Percentiles rank a stretch among this genome's conserved stretches.
phyloP scores from a whole-genome alignment of 2,113 vertebrate species.

The Leptosomus discolor region DNA sequence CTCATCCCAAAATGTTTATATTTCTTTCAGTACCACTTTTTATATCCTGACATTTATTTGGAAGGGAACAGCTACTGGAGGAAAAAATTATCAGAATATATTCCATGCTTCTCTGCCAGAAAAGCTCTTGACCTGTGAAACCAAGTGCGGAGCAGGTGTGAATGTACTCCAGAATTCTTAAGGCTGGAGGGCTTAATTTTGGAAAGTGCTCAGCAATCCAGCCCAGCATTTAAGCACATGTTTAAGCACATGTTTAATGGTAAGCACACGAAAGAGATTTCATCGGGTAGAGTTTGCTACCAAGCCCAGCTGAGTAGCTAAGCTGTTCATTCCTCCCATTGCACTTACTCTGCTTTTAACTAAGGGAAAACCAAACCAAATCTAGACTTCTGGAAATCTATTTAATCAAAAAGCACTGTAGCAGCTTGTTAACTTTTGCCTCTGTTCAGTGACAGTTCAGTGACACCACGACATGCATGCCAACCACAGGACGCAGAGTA shows the following conservation, averaged over 20 bases:
- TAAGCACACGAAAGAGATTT: not conserved
- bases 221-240: not conserved
- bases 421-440: not conserved
- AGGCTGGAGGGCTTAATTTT: not conserved
- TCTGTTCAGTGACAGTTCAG: not conserved
- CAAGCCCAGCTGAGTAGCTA: not conserved
- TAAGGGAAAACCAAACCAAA: not conserved
- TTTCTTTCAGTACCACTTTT: not conserved
- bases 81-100: not conserved
- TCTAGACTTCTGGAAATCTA: not conserved
- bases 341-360: not conserved
- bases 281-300: not conserved
- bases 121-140: not conserved
- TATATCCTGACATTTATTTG: not conserved
- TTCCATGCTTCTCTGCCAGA: not conserved
- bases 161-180: not conserved
- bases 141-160: not conserved
- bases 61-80: not conserved
- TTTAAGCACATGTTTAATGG: not conserved
- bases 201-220: not conserved
- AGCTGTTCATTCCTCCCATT: not conserved
- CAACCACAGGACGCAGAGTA: fast-evolving
- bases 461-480: not conserved
- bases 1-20: not conserved
- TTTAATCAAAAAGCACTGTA: not conserved